Evolutionary conservation across 1,140 invertebrate species (phyloP), one percentile per base, ranked within the genome.

Genomic region (Heliconius hermathena): DNA sequence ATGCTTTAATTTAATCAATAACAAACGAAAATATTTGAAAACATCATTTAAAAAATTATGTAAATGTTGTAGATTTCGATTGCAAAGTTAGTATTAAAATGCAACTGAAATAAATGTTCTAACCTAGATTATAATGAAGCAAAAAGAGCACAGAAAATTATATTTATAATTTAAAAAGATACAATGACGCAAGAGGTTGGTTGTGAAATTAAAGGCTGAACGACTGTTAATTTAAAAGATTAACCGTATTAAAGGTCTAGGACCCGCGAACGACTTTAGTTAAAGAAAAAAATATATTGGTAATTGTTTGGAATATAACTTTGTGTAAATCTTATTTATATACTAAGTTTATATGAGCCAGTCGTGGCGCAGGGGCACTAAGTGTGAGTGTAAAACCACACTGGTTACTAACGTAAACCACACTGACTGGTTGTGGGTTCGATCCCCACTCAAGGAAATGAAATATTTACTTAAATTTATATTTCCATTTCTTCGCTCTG

Each of bases 21-120:
- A 18, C 18, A 52, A 52, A 52, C 18, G 16, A 52, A 52, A 52
- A 52, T 18, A 52, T 52, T 57, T 57, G 8, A 57, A 57, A 20
- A 66, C 11, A 22, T 66, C 13, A 29, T 66, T 16, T 3, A 46
- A 66, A 29, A 29, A 66, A 9, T 66, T 66, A 66, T 66, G 26
- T 66, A 66, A 66, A 29, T 29, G 16, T 66, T 26, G 26, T 66
- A 26, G 3, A 26, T 66, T n/a, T 66, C 22, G 22, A 66, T 66
- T 66, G 60, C 60, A 66, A 16, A 66, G 22, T 66, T 26, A 66
- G 60, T 66, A 29, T 60, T 22, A 66, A 66, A 66, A 66, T 29
- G 60, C 60, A 13, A 66, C 60, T 66, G 60, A 66, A 66, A 66
- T 72, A 77, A 77, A 77, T 77, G 33, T 72, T 77, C 60, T 77